Evolutionary conservation across 2,797 vertebrate genomes (phyloP), one percentile per base, ranked within the genome.

Genomic region (Protonibea diacanthus): DNA sequence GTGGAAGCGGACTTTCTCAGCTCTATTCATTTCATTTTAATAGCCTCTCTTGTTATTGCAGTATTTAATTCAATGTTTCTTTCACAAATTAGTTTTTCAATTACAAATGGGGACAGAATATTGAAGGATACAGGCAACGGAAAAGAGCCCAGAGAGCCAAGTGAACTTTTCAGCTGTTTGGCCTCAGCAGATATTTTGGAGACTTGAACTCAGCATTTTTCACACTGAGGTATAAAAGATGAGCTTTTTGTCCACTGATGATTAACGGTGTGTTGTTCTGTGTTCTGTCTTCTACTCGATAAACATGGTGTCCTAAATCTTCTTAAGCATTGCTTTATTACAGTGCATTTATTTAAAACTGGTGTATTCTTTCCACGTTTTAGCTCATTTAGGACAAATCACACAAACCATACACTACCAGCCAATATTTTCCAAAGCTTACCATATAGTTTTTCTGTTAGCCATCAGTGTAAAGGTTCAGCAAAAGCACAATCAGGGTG

Each of bases 41-140:
- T 80, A 49, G 57, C 18, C 45, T 42, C 13, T 67, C 62, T 56
- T 55, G 21, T 77, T 71, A 64, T 49, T 71, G 51, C 47, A 33
- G 29, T 74, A 55, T 65, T 67, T 84, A 85, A 84, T 85, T 83
- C 79, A 64, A 81, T 38, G 42, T 81, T 86, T 76, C 40, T 86
- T 74, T 86, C 64, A 84, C 49, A 84, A 81, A 73, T 71, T 55
- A 87, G 62, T 52, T 78, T 82, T 70, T 69, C 44, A 76, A 25
- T 61, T 64, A 38, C 1, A 7, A 55, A 61, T 74, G 42, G 40
- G 55, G 45, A 78, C 25, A 70, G 52, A 80, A 64, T 82, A 78
- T 74, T 76, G 78, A 82, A 81, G 75, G 74, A 72, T 44, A 55
- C 13, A n/a, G 27, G 21, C 40, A 47, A 70, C n/a, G 71, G 18